Conservation (phyloP, 2,797 vertebrate species). For the Notamacropus eugenii region DNA sequence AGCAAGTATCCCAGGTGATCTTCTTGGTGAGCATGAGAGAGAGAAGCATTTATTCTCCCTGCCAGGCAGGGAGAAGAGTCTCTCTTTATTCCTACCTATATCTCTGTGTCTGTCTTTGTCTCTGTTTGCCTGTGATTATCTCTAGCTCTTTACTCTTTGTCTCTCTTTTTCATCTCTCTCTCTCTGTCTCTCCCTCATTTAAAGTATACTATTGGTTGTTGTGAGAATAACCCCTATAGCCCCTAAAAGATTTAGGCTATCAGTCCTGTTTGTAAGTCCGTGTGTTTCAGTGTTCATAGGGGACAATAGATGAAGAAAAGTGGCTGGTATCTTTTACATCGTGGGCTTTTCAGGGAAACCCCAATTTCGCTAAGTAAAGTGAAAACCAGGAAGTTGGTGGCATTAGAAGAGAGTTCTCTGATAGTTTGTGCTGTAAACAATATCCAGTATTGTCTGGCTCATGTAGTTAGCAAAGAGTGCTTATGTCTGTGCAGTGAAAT, state of each 20-base stretch:
- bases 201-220: not conserved
- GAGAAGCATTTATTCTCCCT: not conserved
- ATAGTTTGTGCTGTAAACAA: not conserved
- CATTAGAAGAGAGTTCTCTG: not conserved
- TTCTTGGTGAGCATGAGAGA: not conserved
- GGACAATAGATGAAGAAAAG: not conserved
- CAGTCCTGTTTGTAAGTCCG: not conserved
- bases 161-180: not conserved
- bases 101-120: not conserved
- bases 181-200: not conserved
- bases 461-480: not conserved
- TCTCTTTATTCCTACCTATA: not conserved
- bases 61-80: not conserved
- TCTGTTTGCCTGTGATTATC: not conserved
- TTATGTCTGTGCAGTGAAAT: not conserved
- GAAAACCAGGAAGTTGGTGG: not conserved
- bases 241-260: not conserved
- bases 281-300: not conserved
- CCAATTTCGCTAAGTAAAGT: not conserved
- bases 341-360: not conserved
- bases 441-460: not conserved
- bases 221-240: not conserved
- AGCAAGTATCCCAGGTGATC: not conserved
- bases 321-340: not conserved
- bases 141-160: not conserved